These are phyloP conservation scores for Spisula solida DNA, from an alignment of 2,888 invertebrate genomes.

Conservation along the genomic window DNA sequence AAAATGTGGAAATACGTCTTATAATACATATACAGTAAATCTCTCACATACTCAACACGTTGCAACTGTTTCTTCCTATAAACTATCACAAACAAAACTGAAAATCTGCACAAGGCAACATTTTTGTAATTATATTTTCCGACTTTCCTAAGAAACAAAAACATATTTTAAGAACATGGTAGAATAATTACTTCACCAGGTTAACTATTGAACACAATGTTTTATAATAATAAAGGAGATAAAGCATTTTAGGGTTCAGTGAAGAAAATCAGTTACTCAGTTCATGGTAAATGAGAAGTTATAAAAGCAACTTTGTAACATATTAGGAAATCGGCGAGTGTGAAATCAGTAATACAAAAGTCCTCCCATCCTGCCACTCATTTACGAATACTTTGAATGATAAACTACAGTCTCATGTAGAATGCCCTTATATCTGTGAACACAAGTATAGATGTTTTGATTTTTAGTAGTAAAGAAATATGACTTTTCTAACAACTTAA, in stretches of 20 bases:
- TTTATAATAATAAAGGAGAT: neutral
- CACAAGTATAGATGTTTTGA: neutral
- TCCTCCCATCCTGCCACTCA: too few species aligned
- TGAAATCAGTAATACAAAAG: too few species aligned
- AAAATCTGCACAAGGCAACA: neutral
- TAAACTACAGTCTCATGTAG: too few species aligned
- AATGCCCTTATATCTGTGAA: neutral
- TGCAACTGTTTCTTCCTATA: neutral
- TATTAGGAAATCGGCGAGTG: too few species aligned
- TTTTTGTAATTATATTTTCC: neutral
- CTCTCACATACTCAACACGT: neutral
- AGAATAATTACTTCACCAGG: neutral
- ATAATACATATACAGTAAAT: slow-evolving; percentile 53
- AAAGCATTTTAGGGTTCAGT: too few species aligned
- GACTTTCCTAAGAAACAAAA: slow-evolving; percentile 5
- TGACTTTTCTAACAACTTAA: neutral
- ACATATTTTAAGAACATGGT: neutral
- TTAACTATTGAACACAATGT: neutral
- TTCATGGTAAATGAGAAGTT: too few species aligned
- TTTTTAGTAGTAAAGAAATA: neutral
- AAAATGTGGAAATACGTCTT: slow-evolving; percentile 67
- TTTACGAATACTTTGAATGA: too few species aligned
- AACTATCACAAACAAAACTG: neutral
- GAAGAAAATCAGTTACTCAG: too few species aligned
- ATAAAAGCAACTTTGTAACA: too few species aligned